phyloP scores from a whole-genome alignment of 1,140 invertebrate genomes.

The Trichonephila clavipes region DNA sequence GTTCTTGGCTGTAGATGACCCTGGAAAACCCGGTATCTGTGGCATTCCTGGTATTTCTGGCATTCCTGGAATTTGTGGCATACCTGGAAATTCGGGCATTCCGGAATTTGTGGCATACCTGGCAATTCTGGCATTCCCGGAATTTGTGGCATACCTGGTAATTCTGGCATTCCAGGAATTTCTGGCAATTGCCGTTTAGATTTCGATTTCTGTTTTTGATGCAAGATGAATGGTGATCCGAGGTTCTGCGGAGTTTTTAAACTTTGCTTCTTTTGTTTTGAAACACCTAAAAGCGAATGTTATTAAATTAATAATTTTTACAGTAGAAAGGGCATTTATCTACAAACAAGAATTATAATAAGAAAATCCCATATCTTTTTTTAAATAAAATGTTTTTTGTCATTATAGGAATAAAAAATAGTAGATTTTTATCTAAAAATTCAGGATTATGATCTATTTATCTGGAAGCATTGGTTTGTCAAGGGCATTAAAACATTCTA shows the following conservation, averaged over 20 bases:
- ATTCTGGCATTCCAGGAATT: slow-evolving; percentile 57
- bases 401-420: too few species aligned
- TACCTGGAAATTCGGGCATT: slow-evolving; percentile 41
- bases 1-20: not conserved
- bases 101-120: slow-evolving; percentile 58
- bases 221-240: not conserved
- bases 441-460: too few species aligned
- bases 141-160: slow-evolving; percentile 35
- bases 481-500: too few species aligned
- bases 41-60: slow-evolving; percentile 27
- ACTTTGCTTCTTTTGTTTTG: not conserved
- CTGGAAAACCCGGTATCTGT: not conserved
- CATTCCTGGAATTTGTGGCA: slow-evolving; percentile 52
- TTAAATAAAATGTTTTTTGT: too few species aligned
- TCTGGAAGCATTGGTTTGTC: too few species aligned
- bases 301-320: too few species aligned
- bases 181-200: not conserved
- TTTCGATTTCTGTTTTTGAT: not conserved
- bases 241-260: not conserved
- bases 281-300: not conserved
- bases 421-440: too few species aligned
- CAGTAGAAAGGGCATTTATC: too few species aligned
- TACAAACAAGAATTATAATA: too few species aligned
- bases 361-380: too few species aligned
- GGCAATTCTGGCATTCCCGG: slow-evolving; percentile 60